A percentile compares a stretch with the other conserved stretches of the same genome.
Conservation (phyloP, 1,140 invertebrate genomes). For the Coenobita brevimanus region DNA sequence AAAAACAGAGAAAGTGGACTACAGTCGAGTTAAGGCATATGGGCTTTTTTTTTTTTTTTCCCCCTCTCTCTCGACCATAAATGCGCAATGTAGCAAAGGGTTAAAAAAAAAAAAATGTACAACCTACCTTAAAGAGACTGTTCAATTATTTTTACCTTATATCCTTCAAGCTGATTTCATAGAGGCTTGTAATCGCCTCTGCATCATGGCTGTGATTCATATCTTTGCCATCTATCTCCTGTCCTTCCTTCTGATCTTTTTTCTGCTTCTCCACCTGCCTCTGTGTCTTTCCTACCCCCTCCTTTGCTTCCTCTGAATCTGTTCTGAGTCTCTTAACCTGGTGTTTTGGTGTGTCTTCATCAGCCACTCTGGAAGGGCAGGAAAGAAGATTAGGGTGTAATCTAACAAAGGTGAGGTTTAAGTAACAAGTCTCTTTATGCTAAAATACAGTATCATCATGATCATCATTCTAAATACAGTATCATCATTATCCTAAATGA, state of each 20-base stretch:
- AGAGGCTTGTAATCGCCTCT: background rate
- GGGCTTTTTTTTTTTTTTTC: too few species aligned
- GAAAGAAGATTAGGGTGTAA: background rate
- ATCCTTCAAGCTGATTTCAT: constrained; percentile 42
- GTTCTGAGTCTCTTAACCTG: constrained; percentile 31
- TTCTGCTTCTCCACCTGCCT: background rate
- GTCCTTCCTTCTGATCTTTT: background rate
- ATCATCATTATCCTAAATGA: too few species aligned
- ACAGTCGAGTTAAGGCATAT: too few species aligned
- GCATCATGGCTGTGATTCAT: background rate
- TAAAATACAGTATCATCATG: too few species aligned
- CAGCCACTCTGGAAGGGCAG: background rate
- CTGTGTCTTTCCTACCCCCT: background rate
- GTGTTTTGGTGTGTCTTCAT: constrained; percentile 3
- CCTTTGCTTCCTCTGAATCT: background rate
- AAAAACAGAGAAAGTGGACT: too few species aligned
- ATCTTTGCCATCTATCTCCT: background rate
- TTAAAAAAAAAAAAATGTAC: too few species aligned
- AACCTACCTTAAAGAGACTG: too few species aligned
- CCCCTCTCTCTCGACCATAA: too few species aligned
- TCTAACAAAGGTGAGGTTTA: too few species aligned
- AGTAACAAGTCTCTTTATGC: too few species aligned
- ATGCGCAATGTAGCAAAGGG: too few species aligned
- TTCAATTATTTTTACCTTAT: constrained; percentile 42
- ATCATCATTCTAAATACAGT: too few species aligned